Conservation (phyloP, 2,888 invertebrate genomes). For the Sarcophaga carnaria region DNA sequence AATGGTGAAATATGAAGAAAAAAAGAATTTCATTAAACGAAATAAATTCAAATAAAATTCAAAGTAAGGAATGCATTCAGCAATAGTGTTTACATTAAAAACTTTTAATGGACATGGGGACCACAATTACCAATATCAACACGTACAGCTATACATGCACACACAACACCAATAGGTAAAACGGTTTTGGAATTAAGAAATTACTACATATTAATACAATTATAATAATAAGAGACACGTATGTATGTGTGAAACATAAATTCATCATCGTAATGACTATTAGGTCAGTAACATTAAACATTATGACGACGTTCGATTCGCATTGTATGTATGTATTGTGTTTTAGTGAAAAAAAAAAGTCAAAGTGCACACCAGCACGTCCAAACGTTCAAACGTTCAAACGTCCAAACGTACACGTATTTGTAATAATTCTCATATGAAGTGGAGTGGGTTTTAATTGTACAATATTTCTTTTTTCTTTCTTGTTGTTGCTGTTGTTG, state of each 20-base stretch:
- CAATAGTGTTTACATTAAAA: conserved; percentile 16
- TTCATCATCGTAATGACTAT: conserved; percentile 55
- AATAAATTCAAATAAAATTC: not conserved
- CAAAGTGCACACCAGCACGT: conserved; percentile 63
- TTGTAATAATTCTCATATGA: not conserved
- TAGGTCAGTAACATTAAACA: conserved; percentile 30
- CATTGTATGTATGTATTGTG: not conserved
- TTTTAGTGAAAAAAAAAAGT: conserved; percentile 17
- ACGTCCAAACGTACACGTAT: conserved; percentile 12
- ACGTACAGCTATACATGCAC: too few relatives aligned
- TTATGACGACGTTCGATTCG: not conserved
- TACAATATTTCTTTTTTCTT: not conserved
- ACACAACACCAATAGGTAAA: too few relatives aligned
- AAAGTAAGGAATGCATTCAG: conserved; percentile 46
- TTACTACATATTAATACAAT: not conserved
- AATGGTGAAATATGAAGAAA: not conserved
- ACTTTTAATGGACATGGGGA: conserved; percentile 15
- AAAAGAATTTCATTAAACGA: not conserved
- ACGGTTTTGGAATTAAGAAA: not conserved
- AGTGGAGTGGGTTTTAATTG: conserved; percentile 30
- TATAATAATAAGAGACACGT: conserved; percentile 17
- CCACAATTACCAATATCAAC: not conserved
- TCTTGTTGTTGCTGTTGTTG: too few relatives aligned
- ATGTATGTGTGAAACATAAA: conserved; percentile 53
- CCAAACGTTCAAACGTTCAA: conserved; percentile 31